Evolutionary conservation across 2,113 vertebrate species (phyloP), one percentile per base, ranked within the genome.

Genomic region (Leptobrachium ailaonicum): DNA sequence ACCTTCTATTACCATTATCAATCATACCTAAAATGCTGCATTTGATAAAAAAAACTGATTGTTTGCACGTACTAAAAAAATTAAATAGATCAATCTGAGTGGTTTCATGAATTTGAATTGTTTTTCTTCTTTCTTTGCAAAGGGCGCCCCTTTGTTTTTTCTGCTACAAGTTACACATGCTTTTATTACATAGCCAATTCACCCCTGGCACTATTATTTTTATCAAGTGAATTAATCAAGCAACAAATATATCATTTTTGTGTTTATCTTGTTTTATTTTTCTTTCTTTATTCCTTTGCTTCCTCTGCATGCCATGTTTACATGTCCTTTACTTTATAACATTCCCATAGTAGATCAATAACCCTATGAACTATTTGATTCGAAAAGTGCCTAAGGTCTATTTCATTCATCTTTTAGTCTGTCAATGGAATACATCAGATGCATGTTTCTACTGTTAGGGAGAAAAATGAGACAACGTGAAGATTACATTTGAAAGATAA

Each of bases 331-430:
- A 60, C 20, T 73, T 66, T 67, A 60, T 71, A 50, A 54, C 43
- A 81, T 41, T 69, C 20, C 47, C 45, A 64, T 81, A 62, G 53
- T 81, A 81, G 79, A 81, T 81, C 79, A 81, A 81, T 81, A 80
- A 74, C 72, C 71, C 79, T 68, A 43, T 75, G 71, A 69, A 69
- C 72, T 81, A 62, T 81, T 75, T 81, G 79, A 81, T 81, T 75
- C 72, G 58, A n/a, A 74, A 69, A 81, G 20, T 75, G 79, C 79
- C 79, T 81, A 75, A 73, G 64, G 79, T 75, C 66, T 75, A 68
- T 80, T 69, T 75, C 72, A 75, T 81, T 81, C 79, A 75, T 75
- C 72, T 69, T 75, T 2, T 13, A 13, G 11, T 32, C 66, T 69
- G 64, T 69, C 42, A 81, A 50, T 75, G 79, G 42, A 81, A 68